phyloP scores from a whole-genome alignment of 2,113 vertebrate species.

The Coreoperca whiteheadi region DNA sequence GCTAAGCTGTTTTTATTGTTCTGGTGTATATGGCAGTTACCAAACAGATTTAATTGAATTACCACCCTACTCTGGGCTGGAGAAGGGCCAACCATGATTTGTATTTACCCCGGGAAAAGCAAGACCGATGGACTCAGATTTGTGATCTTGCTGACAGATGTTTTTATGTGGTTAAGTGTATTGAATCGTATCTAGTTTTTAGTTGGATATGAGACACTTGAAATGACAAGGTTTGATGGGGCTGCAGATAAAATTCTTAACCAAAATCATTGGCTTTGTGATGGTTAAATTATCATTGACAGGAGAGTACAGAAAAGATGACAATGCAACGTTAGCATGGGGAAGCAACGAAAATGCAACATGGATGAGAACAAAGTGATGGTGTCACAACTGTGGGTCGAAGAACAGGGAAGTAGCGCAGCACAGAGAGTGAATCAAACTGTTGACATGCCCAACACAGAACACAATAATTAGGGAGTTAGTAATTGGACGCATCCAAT shows the following conservation, averaged over 20 bases:
- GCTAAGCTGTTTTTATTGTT: not conserved
- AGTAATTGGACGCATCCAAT: conserved; percentile 67
- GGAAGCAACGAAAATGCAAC: not conserved
- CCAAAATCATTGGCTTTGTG: not conserved
- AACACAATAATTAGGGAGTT: conserved; percentile 52
- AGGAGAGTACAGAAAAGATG: not conserved
- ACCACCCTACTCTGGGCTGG: not conserved
- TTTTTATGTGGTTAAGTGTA: not conserved
- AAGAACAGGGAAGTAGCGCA: not conserved
- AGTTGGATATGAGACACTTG: not conserved
- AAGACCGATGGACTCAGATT: not conserved
- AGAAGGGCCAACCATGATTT: not conserved
- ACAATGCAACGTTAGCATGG: not conserved
- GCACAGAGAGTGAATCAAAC: conserved; percentile 21
- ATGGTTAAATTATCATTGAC: not conserved
- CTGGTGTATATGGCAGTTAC: not conserved
- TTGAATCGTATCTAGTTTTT: not conserved
- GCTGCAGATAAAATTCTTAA: not conserved
- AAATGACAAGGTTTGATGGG: not conserved
- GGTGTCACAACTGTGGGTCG: not conserved
- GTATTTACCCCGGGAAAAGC: not conserved
- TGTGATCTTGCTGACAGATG: not conserved
- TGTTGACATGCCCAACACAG: conserved; percentile 41
- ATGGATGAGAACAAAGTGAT: not conserved
- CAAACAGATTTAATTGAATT: not conserved